phyloP scores from a whole-genome alignment of 1,140 invertebrate species.

The Anoplolepis gracilipes region DNA sequence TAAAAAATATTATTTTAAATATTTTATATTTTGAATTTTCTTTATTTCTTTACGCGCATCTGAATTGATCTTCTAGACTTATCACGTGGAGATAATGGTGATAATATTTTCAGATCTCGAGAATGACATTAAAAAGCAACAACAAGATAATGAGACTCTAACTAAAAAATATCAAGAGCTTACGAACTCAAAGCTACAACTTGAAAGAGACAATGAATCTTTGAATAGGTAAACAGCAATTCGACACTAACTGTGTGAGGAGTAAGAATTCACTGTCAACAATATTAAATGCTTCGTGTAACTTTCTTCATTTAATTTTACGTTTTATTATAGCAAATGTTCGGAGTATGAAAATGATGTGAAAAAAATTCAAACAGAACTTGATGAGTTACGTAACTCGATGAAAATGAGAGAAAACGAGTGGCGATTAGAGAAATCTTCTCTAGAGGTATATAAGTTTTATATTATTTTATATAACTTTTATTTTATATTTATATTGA shows the following conservation, averaged over 20 bases:
- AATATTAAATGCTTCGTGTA: slow-evolving; percentile 39
- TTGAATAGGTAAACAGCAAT: slow-evolving; percentile 85
- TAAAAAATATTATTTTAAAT: not conserved
- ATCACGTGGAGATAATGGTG: slow-evolving; percentile 31
- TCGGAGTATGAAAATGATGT: slow-evolving; percentile 86
- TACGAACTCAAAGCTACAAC: slow-evolving; percentile 90
- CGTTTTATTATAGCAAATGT: slow-evolving; percentile 80
- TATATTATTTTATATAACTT: too few relatives aligned
- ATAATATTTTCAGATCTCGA: slow-evolving; percentile 88
- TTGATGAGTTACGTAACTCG: slow-evolving; percentile 89
- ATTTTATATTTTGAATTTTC: not conserved
- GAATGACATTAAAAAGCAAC: slow-evolving; percentile 88
- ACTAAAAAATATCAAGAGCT: slow-evolving; percentile 93
- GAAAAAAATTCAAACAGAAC: slow-evolving; percentile 87
- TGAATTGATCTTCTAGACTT: slow-evolving; percentile 1
- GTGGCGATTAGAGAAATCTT: slow-evolving; percentile 92
- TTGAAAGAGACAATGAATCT: slow-evolving; percentile 78
- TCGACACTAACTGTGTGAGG: slow-evolving; percentile 47
- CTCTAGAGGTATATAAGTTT: slow-evolving; percentile 87
- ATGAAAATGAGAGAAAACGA: slow-evolving; percentile 89
- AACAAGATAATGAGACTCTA: slow-evolving; percentile 92
- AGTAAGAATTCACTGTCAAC: slow-evolving; percentile 61
- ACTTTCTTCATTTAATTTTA: slow-evolving; percentile 49
- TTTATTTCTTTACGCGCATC: not conserved
- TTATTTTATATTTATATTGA: too few relatives aligned